Evolutionary conservation across 2,797 vertebrate species (phyloP).

Genomic region (Molossus molossus): DNA sequence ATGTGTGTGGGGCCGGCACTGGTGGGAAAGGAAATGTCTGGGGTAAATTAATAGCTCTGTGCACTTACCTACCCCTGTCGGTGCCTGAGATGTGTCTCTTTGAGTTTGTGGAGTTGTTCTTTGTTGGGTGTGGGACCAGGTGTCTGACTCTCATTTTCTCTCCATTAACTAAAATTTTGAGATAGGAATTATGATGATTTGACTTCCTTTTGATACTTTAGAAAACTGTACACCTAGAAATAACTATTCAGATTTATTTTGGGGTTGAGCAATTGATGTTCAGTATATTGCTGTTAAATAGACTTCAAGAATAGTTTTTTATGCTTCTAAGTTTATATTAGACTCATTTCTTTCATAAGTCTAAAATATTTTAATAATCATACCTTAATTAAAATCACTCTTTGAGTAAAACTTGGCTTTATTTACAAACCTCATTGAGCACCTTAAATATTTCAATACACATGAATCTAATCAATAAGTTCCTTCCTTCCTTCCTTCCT

Average conservation of each 20-base stretch:
- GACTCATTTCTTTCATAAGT: not conserved
- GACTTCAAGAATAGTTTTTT: not conserved
- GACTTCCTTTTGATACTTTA: not conserved
- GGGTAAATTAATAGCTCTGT: not conserved
- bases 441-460: not conserved
- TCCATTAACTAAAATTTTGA: not conserved
- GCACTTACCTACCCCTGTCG: not conserved
- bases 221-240: not conserved
- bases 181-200: not conserved
- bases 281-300: not conserved
- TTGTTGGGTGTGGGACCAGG: fast-evolving
- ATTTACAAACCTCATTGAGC: not conserved
- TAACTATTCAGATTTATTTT: not conserved
- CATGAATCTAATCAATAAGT: not conserved
- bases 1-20: fast-evolving
- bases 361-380: not conserved
- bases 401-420: not conserved
- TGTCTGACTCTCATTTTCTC: not conserved
- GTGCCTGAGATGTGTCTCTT: not conserved
- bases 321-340: not conserved
- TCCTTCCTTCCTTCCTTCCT: too few species aligned
- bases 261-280: not conserved
- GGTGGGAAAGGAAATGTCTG: not conserved
- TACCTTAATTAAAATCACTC: not conserved
- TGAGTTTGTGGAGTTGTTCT: not conserved